These are phyloP conservation scores for Eudasyphora cyanicolor DNA, from an alignment of 2,888 invertebrate species.

Conservation along the genomic window DNA sequence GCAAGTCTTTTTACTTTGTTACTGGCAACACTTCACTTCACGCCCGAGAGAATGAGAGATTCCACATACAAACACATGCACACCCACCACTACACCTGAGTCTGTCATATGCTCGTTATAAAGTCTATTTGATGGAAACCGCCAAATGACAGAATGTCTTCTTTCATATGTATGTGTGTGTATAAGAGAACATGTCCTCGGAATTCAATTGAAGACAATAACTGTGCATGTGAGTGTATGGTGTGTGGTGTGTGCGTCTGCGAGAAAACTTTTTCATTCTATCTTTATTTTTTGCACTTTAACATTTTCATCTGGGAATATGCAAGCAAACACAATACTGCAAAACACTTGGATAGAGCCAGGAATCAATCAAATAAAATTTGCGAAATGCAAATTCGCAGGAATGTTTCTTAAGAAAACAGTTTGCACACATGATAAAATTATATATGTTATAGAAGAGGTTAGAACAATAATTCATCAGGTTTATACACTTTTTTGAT, in stretches of 20 bases:
- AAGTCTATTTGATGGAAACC: constrained; percentile 5
- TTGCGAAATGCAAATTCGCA: neutral
- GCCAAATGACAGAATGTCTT: constrained; percentile 12
- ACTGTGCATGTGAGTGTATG: too few relatives aligned
- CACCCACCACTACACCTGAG: neutral
- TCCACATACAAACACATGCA: neutral
- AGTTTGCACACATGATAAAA: too few relatives aligned
- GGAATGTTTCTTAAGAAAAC: too few relatives aligned
- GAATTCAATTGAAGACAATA: constrained; percentile 23
- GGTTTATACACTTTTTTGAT: too few relatives aligned
- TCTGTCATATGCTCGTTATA: neutral
- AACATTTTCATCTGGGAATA: constrained; percentile 15
- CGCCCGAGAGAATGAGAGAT: neutral
- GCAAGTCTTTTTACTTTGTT: neutral
- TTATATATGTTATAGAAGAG: too few relatives aligned
- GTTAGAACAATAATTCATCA: too few relatives aligned
- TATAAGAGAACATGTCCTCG: neutral
- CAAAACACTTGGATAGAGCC: neutral
- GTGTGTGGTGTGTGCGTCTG: too few relatives aligned
- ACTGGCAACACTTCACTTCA: constrained; percentile 9
- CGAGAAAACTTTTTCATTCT: neutral
- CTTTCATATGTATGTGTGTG: neutral
- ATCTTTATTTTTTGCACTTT: constrained; percentile 5
- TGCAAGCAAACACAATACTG: neutral
- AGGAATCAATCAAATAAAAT: neutral